These are phyloP conservation scores for Pseudochaenichthys georgianus DNA, from an alignment of 2,797 vertebrate genomes.

Conservation along the genomic window DNA sequence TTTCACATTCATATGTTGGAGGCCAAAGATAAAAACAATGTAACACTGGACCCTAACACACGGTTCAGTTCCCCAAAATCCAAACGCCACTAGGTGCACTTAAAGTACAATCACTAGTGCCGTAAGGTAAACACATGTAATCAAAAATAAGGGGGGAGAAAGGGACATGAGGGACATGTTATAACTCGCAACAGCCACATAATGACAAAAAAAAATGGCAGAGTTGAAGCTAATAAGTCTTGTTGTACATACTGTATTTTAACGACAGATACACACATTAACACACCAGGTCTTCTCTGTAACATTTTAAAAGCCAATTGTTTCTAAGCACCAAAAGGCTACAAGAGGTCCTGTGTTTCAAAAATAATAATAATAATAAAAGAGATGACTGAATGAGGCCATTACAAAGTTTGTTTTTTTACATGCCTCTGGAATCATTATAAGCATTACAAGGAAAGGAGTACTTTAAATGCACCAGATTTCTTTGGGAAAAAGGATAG, in stretches of 20 bases:
- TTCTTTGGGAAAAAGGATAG: constrained; percentile 66
- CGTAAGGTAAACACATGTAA: constrained; percentile 83
- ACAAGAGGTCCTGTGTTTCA: constrained; percentile 76
- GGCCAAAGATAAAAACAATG: constrained; percentile 81
- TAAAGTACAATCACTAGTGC: constrained; percentile 89
- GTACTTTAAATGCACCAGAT: constrained; percentile 76
- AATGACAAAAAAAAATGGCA: constrained; percentile 86
- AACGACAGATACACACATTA: constrained; percentile 84
- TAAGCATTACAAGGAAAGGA: constrained; percentile 50
- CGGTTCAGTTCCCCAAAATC: constrained; percentile 78
- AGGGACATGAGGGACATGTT: constrained; percentile 63
- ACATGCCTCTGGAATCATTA: constrained; percentile 65
- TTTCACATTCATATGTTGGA: constrained; percentile 88
- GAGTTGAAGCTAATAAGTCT: constrained; percentile 88
- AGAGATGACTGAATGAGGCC: constrained; percentile 56
- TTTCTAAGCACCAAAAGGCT: constrained; percentile 85
- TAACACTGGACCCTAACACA: constrained; percentile 83
- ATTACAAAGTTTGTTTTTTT: constrained; percentile 49
- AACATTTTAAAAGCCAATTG: constrained; percentile 73
- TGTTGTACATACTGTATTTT: constrained; percentile 87
- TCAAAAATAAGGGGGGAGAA: constrained; percentile 62
- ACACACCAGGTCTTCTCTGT: constrained; percentile 81
- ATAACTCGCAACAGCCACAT: constrained; percentile 81
- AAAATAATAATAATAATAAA: background rate
- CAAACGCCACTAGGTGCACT: constrained; percentile 86